These are phyloP conservation scores for Arctopsyche grandis DNA, from an alignment of 1,140 invertebrate genomes.

Conservation along the genomic window DNA sequence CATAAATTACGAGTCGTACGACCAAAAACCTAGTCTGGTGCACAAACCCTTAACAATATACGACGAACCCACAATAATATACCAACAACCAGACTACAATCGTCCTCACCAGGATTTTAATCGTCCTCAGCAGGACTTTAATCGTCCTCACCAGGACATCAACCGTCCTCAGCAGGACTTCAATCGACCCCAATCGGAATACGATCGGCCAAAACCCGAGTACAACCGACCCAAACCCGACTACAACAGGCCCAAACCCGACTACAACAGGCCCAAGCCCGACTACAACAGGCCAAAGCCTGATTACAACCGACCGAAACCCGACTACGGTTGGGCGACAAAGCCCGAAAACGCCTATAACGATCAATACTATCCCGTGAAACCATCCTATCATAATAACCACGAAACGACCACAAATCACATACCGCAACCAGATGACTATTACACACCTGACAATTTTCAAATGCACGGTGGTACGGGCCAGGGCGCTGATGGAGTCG, in stretches of 20 bases:
- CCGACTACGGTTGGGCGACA: conserved; percentile 57
- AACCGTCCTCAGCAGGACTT: conserved; percentile 51
- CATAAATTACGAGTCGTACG: conserved; percentile 58
- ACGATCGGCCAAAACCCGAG: conserved; percentile 58
- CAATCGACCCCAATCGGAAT: conserved; percentile 52
- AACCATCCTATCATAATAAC: conserved; percentile 64
- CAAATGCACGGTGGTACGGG: conserved; percentile 43
- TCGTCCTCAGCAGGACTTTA: conserved; percentile 53
- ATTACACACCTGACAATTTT: conserved; percentile 56
- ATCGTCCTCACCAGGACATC: conserved; percentile 55
- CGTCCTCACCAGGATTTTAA: conserved; percentile 49
- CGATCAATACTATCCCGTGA: conserved; percentile 63
- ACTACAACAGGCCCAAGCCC: conserved; percentile 52
- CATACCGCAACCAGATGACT: conserved; percentile 58
- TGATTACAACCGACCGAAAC: conserved; percentile 58
- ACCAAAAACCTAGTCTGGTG: conserved; percentile 59
- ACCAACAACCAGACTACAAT: conserved; percentile 60
- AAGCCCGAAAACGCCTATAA: conserved; percentile 55
- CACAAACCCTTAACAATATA: conserved; percentile 65
- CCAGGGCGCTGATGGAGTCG: conserved; percentile 58
- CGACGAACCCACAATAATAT: conserved; percentile 66
- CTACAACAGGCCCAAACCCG: conserved; percentile 51
- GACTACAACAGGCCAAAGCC: conserved; percentile 58
- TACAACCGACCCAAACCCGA: conserved; percentile 57
- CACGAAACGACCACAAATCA: conserved; percentile 62